Conservation (phyloP, 2,888 invertebrate genomes). For the Podabrus alpinus region DNA sequence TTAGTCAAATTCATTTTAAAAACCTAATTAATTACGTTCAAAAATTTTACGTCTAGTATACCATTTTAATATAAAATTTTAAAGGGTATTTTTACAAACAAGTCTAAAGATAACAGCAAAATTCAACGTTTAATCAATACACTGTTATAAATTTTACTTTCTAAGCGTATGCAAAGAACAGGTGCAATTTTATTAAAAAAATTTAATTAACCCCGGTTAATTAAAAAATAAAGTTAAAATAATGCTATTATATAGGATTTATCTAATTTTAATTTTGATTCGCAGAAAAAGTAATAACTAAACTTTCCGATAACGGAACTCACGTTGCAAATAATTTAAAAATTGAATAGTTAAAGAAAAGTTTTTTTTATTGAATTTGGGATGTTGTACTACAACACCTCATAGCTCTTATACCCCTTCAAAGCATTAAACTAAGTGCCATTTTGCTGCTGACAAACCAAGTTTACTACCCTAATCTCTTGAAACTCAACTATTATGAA, state of each 20-base stretch:
- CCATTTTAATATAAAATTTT: background rate
- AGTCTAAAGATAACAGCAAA: background rate
- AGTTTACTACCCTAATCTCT: conserved; percentile 4
- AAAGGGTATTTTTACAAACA: background rate
- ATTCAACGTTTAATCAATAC: background rate
- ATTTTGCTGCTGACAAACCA: conserved; percentile 1
- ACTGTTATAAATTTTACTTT: background rate
- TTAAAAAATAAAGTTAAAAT: conserved; percentile 2
- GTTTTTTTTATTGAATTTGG: background rate
- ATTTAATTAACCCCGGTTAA: conserved; percentile 13
- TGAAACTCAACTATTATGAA: background rate
- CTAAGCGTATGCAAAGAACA: conserved; percentile 9
- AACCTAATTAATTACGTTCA: background rate
- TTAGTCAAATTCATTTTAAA: background rate
- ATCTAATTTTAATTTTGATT: background rate
- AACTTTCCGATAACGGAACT: background rate
- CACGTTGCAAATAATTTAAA: background rate
- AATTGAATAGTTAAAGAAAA: background rate
- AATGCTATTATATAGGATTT: background rate
- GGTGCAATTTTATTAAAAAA: conserved; percentile 12
- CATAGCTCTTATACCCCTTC: no score
- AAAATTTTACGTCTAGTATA: background rate
- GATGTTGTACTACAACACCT: background rate
- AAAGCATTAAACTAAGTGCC: background rate
- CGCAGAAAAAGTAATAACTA: background rate